Conservation (phyloP, 2,113 vertebrate species). For the Herpetotheres cachinnans region DNA sequence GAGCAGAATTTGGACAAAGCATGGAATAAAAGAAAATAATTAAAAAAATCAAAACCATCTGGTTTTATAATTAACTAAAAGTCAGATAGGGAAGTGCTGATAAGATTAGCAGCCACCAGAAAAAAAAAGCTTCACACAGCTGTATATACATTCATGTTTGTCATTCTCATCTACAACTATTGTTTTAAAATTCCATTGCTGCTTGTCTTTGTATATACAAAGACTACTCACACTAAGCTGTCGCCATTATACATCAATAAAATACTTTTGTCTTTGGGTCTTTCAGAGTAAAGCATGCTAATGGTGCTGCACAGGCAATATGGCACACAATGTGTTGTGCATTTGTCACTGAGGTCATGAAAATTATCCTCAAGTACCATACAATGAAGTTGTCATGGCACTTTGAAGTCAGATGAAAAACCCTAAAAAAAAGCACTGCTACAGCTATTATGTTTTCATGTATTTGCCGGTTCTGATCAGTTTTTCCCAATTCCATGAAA, state of each 20-base stretch:
- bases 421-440: background rate
- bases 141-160: background rate
- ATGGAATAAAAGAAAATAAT: background rate
- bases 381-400: background rate
- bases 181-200: background rate
- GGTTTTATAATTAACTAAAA: background rate
- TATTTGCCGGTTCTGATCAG: background rate
- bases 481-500: background rate
- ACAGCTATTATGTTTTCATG: background rate
- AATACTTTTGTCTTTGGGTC: background rate
- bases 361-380: background rate
- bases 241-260: background rate
- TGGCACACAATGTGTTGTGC: background rate
- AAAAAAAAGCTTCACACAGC: background rate
- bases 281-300: background rate
- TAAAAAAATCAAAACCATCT: background rate
- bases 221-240: background rate
- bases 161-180: background rate
- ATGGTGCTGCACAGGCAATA: background rate
- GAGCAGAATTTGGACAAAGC: background rate
- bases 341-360: background rate
- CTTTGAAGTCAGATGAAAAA: background rate
- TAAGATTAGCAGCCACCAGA: background rate
- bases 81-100: background rate
- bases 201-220: background rate